Conservation (phyloP, 2,888 invertebrate species). For the Trileptium ribeirensis region DNA sequence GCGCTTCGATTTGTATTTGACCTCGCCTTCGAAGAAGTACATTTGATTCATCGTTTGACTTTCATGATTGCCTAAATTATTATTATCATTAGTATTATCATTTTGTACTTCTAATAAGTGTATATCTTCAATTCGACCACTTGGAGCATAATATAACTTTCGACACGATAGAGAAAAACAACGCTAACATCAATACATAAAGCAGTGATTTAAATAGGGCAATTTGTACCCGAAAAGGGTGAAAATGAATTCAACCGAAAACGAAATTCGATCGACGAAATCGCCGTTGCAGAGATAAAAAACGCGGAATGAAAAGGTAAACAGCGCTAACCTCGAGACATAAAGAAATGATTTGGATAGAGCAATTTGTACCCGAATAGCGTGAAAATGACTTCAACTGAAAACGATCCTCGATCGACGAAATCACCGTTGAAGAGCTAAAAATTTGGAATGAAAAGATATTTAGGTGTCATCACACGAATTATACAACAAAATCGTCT, state of each 20-base stretch:
- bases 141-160: too few relatives aligned
- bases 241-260: slow-evolving; percentile 98
- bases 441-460: too few relatives aligned
- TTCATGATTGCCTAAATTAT: slow-evolving; percentile 94
- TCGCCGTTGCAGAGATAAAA: slow-evolving; percentile 87
- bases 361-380: slow-evolving; percentile 91
- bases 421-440: slow-evolving; percentile 96
- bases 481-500: too few relatives aligned
- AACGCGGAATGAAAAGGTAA: too few relatives aligned
- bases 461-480: too few relatives aligned
- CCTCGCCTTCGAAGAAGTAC: slow-evolving; percentile 99
- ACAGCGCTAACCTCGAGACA: slow-evolving; percentile 86
- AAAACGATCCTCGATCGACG: slow-evolving; percentile 97
- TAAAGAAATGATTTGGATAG: slow-evolving; percentile 89
- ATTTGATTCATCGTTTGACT: slow-evolving; percentile 97
- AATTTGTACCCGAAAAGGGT: slow-evolving; percentile 92
- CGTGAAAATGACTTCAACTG: slow-evolving; percentile 96
- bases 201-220: slow-evolving; percentile 89
- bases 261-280: slow-evolving; percentile 97
- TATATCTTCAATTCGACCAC: too few relatives aligned
- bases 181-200: slow-evolving; percentile 87
- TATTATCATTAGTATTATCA: too few relatives aligned
- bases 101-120: too few relatives aligned
- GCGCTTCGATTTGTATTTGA: slow-evolving; percentile 91
- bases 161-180: too few relatives aligned